These are phyloP conservation scores for Drosophila trapezifrons DNA, from an alignment of 1,140 invertebrate genomes.

Conservation along the genomic window DNA sequence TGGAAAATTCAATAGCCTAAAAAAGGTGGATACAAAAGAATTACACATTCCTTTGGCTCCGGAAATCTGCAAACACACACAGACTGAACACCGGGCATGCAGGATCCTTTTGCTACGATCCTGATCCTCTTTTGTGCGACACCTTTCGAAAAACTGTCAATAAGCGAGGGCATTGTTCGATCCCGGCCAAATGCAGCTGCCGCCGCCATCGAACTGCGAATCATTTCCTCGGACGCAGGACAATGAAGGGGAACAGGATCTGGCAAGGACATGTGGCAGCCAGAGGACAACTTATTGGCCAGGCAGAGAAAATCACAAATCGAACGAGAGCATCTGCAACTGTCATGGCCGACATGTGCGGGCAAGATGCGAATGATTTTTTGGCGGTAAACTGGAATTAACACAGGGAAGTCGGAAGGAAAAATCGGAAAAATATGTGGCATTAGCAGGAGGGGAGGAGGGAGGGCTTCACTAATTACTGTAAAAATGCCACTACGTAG, in stretches of 20 bases:
- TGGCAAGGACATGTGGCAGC: conserved; percentile 34
- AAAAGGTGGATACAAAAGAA: conserved; percentile 24
- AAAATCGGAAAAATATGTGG: not conserved
- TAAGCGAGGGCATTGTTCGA: conserved; percentile 63
- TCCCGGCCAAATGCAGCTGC: conserved; percentile 41
- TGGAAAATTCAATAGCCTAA: conserved; percentile 12
- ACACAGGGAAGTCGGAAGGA: conserved; percentile 14
- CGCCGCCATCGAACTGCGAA: conserved; percentile 40
- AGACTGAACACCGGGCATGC: conserved; percentile 25
- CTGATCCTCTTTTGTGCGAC: conserved; percentile 62
- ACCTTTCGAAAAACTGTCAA: conserved; percentile 76
- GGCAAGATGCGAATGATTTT: conserved; percentile 66
- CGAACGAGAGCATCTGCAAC: conserved; percentile 62
- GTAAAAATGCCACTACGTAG: not conserved
- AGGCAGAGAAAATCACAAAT: conserved; percentile 28
- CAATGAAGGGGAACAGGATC: conserved; percentile 47
- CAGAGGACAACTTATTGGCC: conserved; percentile 70
- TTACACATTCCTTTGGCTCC: conserved; percentile 28
- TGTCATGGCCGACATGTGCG: conserved; percentile 72
- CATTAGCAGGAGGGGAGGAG: not conserved
- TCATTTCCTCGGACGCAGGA: conserved; percentile 42
- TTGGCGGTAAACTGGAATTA: conserved; percentile 66
- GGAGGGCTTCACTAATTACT: conserved; percentile 15
- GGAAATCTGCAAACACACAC: conserved; percentile 48
- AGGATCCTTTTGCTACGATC: conserved; percentile 41